Evolutionary conservation across 2,113 vertebrate species (phyloP), one percentile per base, ranked within the genome.

Genomic region (Lagopus muta): DNA sequence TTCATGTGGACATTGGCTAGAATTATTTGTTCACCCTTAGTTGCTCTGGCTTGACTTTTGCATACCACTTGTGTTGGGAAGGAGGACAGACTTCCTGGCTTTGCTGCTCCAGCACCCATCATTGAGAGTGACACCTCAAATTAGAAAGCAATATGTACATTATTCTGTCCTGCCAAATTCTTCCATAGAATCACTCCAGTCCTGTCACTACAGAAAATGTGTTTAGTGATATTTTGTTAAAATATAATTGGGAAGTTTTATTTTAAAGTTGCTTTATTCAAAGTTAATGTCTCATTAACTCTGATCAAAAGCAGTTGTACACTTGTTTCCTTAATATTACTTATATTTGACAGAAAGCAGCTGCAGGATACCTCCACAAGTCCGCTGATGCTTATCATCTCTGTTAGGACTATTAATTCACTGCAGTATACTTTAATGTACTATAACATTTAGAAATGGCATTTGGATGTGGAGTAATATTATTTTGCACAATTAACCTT

Each of bases 401-500:
- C 90, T 88, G 76, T 65, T 92, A 92, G 88, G 87, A 66, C 81
- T 94, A 83, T 95, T 94, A 95, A 95, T 93, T 96, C 91, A 74
- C 84, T 62, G 89, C 57, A 66, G 55, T 88, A 52, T 82, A 70
- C 80, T 92, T 94, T 95, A 96, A 96, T 93, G 89, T 73, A 91
- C 71, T 89, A 79, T 94, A 92, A 93, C 88, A 95, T 91, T 94
- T 76, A 93, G 82, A 91, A 85, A 81, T 88, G 66, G 57, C 88
- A 94, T 86, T 92, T 74, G 86, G 78, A 62, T 96, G 76, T 87
- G 88, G 83, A 91, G 80, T 80, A 91, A 94, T 89, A 93, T 72
- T 95, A 89, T 95, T 96, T 94, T 94, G 89, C 89, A 86, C 93
- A 95, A 92, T 96, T 97, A 96, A 96, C 93, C 92, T 70, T 21